phyloP scores from a whole-genome alignment of 2,888 invertebrate species.

The Fragum sueziense region DNA sequence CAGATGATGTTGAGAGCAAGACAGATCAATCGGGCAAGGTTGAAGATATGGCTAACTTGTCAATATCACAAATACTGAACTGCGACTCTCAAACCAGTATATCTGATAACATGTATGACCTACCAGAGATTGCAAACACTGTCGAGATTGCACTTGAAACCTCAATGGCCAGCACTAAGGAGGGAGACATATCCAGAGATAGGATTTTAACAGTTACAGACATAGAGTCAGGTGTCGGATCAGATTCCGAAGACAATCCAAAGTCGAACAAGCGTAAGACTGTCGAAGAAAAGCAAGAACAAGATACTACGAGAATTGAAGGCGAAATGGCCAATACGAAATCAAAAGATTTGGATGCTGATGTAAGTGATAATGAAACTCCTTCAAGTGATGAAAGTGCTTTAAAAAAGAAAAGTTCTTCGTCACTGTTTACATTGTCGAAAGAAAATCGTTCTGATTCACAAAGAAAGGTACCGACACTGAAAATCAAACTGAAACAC shows the following conservation, averaged over 20 bases:
- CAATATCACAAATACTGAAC: constrained; percentile 20
- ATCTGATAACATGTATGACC: not conserved
- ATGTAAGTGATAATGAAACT: too few species aligned
- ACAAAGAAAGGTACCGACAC: not conserved
- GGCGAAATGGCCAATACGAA: too few species aligned
- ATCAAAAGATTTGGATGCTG: too few species aligned
- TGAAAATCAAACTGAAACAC: constrained; percentile 2
- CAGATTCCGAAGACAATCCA: too few species aligned
- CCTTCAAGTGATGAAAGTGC: too few species aligned
- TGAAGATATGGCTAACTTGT: not conserved
- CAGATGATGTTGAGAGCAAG: not conserved
- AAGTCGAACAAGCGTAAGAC: too few species aligned
- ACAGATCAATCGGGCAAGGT: not conserved
- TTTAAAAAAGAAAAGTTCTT: not conserved
- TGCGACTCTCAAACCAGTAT: constrained; percentile 8
- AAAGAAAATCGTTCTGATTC: not conserved
- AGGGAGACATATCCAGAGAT: not conserved
- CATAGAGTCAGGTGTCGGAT: too few species aligned
- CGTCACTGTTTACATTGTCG: not conserved
- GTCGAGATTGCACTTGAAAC: constrained; percentile 6
- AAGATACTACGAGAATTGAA: too few species aligned
- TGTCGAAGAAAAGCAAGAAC: too few species aligned
- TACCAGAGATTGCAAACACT: constrained; percentile 3
- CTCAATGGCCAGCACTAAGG: not conserved
- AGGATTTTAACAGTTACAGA: not conserved